Base-by-base conservation (phyloP, 1,140 invertebrate genomes). In the Lucilia sericata region DNA sequence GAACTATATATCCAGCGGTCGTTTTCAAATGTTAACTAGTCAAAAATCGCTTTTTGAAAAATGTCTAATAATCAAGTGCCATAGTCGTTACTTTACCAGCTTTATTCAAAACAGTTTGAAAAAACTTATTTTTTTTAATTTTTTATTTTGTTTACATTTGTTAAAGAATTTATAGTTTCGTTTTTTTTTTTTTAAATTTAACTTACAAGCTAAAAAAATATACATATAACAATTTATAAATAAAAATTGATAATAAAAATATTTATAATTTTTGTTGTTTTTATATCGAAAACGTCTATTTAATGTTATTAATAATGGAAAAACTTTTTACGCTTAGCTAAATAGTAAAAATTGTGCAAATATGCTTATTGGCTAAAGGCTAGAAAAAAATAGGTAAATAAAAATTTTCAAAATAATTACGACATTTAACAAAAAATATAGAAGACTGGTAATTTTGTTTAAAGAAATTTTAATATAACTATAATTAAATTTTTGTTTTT, bases 221-320 rank as follows among this genome's bases (percentile, higher is more conserved):
- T 14, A n/a, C 12, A 19, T 70, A 1, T 17, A 70, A 70, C 19
- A 70, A 25, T 7, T 70, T 19, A 70, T 17, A 70, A 21, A 70
- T 17, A 70, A 70, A 70, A 21, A 25, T 60, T 60, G 2, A 21
- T 70, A 70, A 25, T 21, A 70, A 70, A 70, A 70, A 70, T 70
- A n/a, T 70, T 70, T 70, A n/a, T 60, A 60, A 17, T 42, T 42
- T 7, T n/a, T n/a, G n/a, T n/a, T n/a, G n/a, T n/a, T 7, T 42
- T 42, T 7, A 42, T 42, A 42, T 42, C 42, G 42, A 70, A 21
- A 70, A 70, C n/a, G 21, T 21, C 14, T 82, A 83, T 80, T 36
- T 86, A 60, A 51, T 84, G 13, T 85, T 84, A n/a, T 88, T 88
- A 88, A 84, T 88, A 87, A 85, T 89, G 87, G 87, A 89, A 78